Conservation (phyloP, 1,140 invertebrate genomes). For the Drosophila nannoptera region DNA sequence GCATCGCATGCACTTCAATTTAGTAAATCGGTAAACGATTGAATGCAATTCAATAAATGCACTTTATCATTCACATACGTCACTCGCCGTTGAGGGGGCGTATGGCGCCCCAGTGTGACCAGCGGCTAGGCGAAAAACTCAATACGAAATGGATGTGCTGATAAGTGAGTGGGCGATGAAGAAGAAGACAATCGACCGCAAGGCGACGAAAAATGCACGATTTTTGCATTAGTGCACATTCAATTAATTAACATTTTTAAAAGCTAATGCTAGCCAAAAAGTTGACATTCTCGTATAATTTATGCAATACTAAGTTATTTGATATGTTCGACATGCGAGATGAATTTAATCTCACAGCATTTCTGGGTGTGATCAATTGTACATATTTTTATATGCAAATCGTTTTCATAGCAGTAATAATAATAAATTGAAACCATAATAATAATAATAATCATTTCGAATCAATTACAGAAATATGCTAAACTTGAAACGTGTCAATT, state of each 20-base stretch:
- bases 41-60: slow-evolving; percentile 55
- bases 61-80: slow-evolving; percentile 48
- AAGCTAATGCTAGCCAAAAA: neutral
- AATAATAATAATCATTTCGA: slow-evolving; percentile 42
- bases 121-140: neutral
- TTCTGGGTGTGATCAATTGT: slow-evolving; percentile 38
- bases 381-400: slow-evolving; percentile 31
- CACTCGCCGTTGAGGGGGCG: slow-evolving; percentile 29
- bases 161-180: neutral
- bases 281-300: neutral
- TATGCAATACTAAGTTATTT: slow-evolving; percentile 10
- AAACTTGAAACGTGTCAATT: slow-evolving; percentile 60
- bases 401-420: neutral
- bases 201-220: slow-evolving; percentile 2
- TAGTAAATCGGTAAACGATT: slow-evolving; percentile 34
- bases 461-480: slow-evolving; percentile 66
- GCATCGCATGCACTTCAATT: slow-evolving; percentile 38
- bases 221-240: slow-evolving; percentile 18
- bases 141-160: neutral
- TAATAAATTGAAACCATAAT: slow-evolving; percentile 25
- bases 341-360: slow-evolving; percentile 28
- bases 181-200: slow-evolving; percentile 19
- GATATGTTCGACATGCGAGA: slow-evolving; percentile 4
- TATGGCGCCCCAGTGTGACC: slow-evolving; percentile 28
- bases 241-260: slow-evolving; percentile 2